These are phyloP conservation scores for cattle (Bos taurus) DNA, from an alignment of 2,113 vertebrate species.

Conservation along the genomic window DNA sequence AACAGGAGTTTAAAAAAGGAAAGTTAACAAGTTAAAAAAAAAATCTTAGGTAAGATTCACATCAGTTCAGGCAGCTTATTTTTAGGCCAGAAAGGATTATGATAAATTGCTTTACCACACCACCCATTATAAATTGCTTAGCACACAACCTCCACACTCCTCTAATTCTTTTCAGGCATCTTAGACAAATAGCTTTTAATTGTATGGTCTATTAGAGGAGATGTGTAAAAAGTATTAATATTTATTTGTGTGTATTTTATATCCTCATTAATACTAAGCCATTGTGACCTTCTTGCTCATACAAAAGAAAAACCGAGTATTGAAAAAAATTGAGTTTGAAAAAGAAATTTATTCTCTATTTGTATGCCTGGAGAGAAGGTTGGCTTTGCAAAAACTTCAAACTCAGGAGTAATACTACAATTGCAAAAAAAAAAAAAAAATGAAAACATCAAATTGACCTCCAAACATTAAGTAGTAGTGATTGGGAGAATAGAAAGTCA, in stretches of 20 bases:
- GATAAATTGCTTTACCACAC: neutral
- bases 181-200: neutral
- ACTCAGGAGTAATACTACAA: neutral
- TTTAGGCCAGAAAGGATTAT: neutral
- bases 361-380: neutral
- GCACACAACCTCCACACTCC: neutral
- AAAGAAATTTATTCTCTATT: neutral
- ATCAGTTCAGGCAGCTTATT: neutral
- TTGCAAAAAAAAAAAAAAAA: neutral
- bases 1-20: neutral
- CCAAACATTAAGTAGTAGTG: neutral
- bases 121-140: neutral
- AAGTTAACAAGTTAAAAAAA: neutral
- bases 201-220: neutral
- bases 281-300: neutral
- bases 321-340: neutral
- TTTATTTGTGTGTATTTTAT: neutral
- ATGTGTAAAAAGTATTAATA: neutral
- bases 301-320: neutral
- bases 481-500: fast-evolving
- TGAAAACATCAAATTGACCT: neutral
- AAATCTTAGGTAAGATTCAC: neutral
- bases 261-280: neutral
- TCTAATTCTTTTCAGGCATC: neutral
- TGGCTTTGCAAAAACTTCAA: neutral